phyloP scores from a whole-genome alignment of 1,140 invertebrate genomes.

The Drosophila littoralis region DNA sequence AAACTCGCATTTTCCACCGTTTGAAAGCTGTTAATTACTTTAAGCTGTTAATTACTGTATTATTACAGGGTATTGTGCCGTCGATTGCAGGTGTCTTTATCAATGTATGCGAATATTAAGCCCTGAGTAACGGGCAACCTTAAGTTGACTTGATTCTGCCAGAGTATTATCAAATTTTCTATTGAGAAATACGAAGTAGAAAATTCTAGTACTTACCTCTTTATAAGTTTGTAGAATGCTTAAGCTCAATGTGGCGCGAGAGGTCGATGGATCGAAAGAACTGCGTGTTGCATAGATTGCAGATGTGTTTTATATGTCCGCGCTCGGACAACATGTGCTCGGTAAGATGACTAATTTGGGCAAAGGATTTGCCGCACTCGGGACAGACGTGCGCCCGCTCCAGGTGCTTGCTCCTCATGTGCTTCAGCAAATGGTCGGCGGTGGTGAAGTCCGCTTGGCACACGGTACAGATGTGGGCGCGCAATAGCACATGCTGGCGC shows the following conservation, averaged over 20 bases:
- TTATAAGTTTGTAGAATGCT: constrained; percentile 21
- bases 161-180: too few species aligned
- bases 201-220: not conserved
- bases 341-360: constrained; percentile 51
- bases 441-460: constrained; percentile 65
- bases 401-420: constrained; percentile 47
- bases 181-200: not conserved
- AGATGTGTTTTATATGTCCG: constrained; percentile 32
- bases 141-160: too few species aligned
- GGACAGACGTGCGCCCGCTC: constrained; percentile 37
- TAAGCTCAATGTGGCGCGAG: constrained; percentile 41
- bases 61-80: too few species aligned
- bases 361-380: constrained; percentile 56
- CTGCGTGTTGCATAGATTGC: constrained; percentile 44
- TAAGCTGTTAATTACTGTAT: too few species aligned
- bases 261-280: constrained; percentile 65
- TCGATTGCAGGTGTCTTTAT: too few species aligned
- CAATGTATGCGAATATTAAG: too few species aligned
- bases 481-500: constrained; percentile 61
- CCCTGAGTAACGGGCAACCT: too few species aligned
- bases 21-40: too few species aligned
- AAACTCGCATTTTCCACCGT: too few species aligned
- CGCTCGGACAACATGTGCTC: constrained; percentile 53
- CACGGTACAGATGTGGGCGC: constrained; percentile 44
- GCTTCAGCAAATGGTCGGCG: constrained; percentile 62